Evolutionary conservation across 2,888 invertebrate species (phyloP), one percentile per base, ranked within the genome.

Genomic region (Germaria angustata): DNA sequence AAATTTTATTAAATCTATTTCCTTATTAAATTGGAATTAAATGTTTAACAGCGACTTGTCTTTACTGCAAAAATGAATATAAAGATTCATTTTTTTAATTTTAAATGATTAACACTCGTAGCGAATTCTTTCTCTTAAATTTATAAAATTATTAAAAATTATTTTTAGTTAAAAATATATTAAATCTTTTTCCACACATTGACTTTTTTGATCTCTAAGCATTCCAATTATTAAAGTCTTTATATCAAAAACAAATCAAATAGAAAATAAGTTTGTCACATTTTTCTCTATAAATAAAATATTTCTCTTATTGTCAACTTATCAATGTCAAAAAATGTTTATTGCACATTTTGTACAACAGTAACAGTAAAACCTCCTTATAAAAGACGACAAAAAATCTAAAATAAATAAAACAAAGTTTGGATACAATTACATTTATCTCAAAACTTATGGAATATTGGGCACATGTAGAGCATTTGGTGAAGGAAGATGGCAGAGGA

Each of bases 221-320:
- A n/a, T n/a, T n/a, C n/a, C n/a, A n/a, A n/a, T n/a, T 63, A 13
- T 39, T 24, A 22, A 46, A 11, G 15, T 57, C 46, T 36, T 15
- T 22, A 7, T 53, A 15, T 9, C 39, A 39, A 66, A 6, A 57
- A 44, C 20, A 71, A 71, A 24, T 51, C 4, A 65, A 22, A 55
- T 13, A 71, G 68, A 41, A 69, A 69, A 69, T 46, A 24, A 17
- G 41, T 59, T 68, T 68, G 46, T 53, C 36, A 65, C 44, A 61
- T 69, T 69, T 77, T 77, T 34, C 28, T 65, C 9, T 65, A 9
- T n/a, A 75, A 75, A 65, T 61, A 72, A 75, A 65, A 55, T 34
- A 55, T 55, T 51, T 68, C 34, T 77, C 13, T 68, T 20, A 41
- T 24, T 55, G 68, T 39, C 68, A 77, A 69, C 53, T 44, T 24